These are phyloP conservation scores for Pygoscelis adeliae DNA, from an alignment of 2,113 vertebrate genomes.

Conservation along the genomic window DNA sequence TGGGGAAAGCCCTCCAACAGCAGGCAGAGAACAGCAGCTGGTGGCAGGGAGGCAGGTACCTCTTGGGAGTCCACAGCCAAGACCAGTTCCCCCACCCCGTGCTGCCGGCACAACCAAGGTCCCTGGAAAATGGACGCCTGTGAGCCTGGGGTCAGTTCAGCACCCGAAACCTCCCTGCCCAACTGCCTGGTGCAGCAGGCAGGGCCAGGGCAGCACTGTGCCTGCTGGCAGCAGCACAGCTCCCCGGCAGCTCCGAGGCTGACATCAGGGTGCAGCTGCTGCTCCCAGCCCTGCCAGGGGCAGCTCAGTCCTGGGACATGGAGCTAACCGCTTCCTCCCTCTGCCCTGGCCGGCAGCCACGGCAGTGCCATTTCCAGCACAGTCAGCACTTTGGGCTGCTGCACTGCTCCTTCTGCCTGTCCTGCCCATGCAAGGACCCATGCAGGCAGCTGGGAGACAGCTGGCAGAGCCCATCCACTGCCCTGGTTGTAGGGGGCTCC, in stretches of 20 bases:
- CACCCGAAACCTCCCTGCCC: neutral
- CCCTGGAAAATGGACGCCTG: neutral
- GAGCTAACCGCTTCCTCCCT: accelerated
- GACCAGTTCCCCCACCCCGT: neutral
- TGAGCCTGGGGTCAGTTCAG: neutral
- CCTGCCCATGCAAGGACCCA: accelerated
- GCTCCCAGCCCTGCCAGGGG: neutral
- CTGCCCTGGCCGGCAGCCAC: accelerated
- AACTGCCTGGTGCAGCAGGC: neutral
- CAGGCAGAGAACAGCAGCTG: neutral
- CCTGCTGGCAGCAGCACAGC: neutral
- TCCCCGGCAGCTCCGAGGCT: accelerated
- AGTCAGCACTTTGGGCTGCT: accelerated
- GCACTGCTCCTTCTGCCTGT: neutral
- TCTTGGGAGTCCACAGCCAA: neutral
- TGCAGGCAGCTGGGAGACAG: neutral
- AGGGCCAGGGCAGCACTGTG: neutral
- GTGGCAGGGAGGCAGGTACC: neutral
- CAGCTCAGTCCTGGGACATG: accelerated
- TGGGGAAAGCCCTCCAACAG: neutral
- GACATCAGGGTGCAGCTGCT: accelerated
- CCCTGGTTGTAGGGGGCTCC: neutral
- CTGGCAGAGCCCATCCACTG: neutral
- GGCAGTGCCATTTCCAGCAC: neutral
- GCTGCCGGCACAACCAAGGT: neutral